Percentiles rank a stretch among this genome's conserved stretches.
Evolutionary conservation across 2,113 vertebrate species (phyloP).

Genomic region (Anser brachyrhynchus): DNA sequence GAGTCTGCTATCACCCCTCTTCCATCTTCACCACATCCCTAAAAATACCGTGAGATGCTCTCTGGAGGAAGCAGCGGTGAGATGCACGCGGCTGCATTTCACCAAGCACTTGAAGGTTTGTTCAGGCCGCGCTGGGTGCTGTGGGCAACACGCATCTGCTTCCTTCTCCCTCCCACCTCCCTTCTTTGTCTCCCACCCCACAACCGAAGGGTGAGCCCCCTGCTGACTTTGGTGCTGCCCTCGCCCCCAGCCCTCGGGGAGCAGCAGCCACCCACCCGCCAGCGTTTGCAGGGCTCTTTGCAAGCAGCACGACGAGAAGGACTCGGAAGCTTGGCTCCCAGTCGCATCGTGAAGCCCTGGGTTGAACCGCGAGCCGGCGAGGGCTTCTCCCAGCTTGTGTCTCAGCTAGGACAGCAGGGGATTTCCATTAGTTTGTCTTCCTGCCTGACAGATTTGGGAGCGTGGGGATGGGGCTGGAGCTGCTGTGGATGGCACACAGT

Average conservation of each 20-base stretch:
- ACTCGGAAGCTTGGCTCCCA: not conserved
- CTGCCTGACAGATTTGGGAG: not conserved
- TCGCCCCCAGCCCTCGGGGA: not conserved
- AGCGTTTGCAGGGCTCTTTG: not conserved
- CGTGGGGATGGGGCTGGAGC: not conserved
- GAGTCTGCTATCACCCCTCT: not conserved
- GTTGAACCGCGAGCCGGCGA: rapidly evolving
- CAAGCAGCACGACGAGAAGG: not conserved
- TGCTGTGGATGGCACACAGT: not conserved
- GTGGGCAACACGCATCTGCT: rapidly evolving
- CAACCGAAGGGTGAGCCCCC: not conserved
- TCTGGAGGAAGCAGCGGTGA: not conserved
- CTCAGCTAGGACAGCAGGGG: rapidly evolving
- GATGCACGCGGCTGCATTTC: not conserved
- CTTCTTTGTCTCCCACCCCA: not conserved
- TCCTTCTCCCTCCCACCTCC: not conserved
- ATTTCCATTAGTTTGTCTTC: not conserved
- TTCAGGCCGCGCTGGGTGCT: not conserved
- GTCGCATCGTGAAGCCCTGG: rapidly evolving
- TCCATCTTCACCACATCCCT: not conserved
- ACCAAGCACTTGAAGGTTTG: rapidly evolving
- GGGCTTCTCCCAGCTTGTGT: not conserved
- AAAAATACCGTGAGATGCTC: not conserved
- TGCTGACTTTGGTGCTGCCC: not conserved
- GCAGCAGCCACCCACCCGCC: not conserved